Base-by-base conservation (phyloP, 1,140 invertebrate genomes). In the Drosophila pseudoananassae region DNA sequence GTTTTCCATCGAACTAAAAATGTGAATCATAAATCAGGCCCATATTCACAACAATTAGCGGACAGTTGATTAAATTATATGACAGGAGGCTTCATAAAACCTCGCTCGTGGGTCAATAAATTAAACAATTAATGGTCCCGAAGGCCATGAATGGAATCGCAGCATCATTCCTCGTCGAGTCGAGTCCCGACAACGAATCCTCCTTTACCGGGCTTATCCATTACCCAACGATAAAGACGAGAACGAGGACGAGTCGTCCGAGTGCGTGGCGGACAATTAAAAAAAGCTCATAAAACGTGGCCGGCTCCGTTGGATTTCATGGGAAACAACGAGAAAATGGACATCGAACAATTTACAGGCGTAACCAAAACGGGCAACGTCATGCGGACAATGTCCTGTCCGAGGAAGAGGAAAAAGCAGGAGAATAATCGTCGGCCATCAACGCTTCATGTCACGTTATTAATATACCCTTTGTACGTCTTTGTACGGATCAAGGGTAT, bases 301-400 rank as follows among this genome's bases (percentile, higher is more conserved):
- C 38, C 40, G 59, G 52, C 43, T 46, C 17, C 43, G 17, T 10
- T 46, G 43, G 15, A 14, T 43, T 43, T 43, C 53, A 57, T 23
- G 38, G 17, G 29, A 68, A 36, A 31, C 38, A 29, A 47, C 23
- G 66, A 63, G 43, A 40, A 57, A 84, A 60, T 66, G 71, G 52
- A 56, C 82, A 75, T 81, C 57, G 64, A 87, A 81, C 74, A 81
- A 87, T 87, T 85, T 78, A 60, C 82, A 87, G 77, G 69, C 81
- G 75, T 77, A 73, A 77, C 58, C 59, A 74, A 81, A 85, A 81
- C 73, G 74, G 56, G 60, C 81, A 81, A 63, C 64, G 65, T 87
- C 81, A 87, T 58, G 61, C 79, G 46, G 61, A 77, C 68, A 77
- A 57, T 53, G 72, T 74, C 47, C 69, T 43, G 40, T 17, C 40